These are phyloP conservation scores for Erpetoichthys calabaricus DNA, from an alignment of 2,797 vertebrate species.

Conservation along the genomic window DNA sequence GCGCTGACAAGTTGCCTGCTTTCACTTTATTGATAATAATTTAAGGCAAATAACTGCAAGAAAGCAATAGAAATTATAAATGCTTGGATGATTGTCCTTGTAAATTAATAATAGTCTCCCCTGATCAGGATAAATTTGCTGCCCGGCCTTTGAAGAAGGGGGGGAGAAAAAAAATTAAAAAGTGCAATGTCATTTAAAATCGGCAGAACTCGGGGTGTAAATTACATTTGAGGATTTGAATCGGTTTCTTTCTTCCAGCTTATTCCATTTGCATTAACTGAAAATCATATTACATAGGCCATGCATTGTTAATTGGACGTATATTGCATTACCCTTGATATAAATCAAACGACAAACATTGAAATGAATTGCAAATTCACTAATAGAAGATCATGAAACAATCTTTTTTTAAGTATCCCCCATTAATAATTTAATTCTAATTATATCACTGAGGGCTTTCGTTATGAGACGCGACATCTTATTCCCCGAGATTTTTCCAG, in stretches of 20 bases:
- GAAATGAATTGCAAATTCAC: constrained; percentile 82
- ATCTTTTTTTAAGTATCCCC: constrained; percentile 73
- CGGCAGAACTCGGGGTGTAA: constrained; percentile 60
- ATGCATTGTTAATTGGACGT: constrained; percentile 80
- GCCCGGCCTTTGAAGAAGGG: constrained; percentile 44
- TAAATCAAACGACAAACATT: constrained; percentile 84
- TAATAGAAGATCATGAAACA: constrained; percentile 81
- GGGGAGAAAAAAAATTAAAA: constrained; percentile 54
- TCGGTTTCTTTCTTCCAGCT: constrained; percentile 51
- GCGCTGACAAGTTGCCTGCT: constrained; percentile 20
- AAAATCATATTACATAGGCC: constrained; percentile 73
- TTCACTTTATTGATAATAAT: constrained; percentile 46
- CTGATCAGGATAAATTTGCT: constrained; percentile 69
- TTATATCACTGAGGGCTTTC: constrained; percentile 64
- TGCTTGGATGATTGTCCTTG: constrained; percentile 62
- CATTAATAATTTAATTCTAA: constrained; percentile 88
- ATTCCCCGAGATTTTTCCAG: constrained; percentile 42
- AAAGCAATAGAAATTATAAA: constrained; percentile 53
- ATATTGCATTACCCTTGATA: constrained; percentile 78
- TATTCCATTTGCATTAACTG: constrained; percentile 70
- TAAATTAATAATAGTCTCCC: constrained; percentile 67
- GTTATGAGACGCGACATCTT: constrained; percentile 45
- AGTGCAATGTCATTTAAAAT: constrained; percentile 74
- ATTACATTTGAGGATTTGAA: constrained; percentile 72
- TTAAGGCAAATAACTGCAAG: constrained; percentile 55